Conservation (phyloP, 1,140 invertebrate genomes). For the Drosophila novamexicana region DNA sequence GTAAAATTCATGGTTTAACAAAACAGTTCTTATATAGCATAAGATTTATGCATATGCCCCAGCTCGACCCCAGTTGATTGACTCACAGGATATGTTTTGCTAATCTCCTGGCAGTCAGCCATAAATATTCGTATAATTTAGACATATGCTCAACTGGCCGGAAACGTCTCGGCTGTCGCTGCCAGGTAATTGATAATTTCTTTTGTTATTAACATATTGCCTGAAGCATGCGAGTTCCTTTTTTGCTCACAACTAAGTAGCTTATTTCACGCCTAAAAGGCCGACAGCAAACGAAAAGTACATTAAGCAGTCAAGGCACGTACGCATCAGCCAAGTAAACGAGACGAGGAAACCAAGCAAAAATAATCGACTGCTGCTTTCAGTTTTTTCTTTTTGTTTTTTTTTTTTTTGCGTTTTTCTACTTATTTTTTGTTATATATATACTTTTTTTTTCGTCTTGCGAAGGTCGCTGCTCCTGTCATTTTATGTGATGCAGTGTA, state of each 20-base stretch:
- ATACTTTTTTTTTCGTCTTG: not conserved
- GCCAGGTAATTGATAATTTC: conserved; percentile 55
- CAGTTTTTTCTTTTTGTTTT: not conserved
- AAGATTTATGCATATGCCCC: not conserved
- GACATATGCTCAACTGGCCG: conserved; percentile 23
- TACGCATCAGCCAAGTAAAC: conserved; percentile 27
- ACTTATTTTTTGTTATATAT: not conserved
- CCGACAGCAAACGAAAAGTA: not conserved
- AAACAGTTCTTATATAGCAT: not conserved
- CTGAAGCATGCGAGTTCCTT: conserved; percentile 4
- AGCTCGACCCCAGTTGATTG: not conserved
- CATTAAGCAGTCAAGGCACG: conserved; percentile 36
- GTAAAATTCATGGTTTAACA: no score
- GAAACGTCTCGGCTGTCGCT: conserved; percentile 18
- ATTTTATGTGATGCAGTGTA: conserved; percentile 49
- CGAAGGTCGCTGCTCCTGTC: conserved; percentile 57
- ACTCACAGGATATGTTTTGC: not conserved
- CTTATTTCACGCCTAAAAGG: conserved; percentile 52
- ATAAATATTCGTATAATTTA: conserved; percentile 15
- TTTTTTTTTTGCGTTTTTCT: not conserved
- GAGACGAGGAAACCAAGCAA: conserved; percentile 26
- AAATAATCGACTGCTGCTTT: conserved; percentile 46
- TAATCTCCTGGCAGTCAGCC: conserved; percentile 10
- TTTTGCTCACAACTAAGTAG: conserved; percentile 36
- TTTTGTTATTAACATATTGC: conserved; percentile 52